Percentiles rank a stretch among this genome's conserved stretches.
These are phyloP conservation scores for Sarotherodon lohbergeri DNA, from an alignment of 2,113 vertebrate genomes.

Conservation along the genomic window DNA sequence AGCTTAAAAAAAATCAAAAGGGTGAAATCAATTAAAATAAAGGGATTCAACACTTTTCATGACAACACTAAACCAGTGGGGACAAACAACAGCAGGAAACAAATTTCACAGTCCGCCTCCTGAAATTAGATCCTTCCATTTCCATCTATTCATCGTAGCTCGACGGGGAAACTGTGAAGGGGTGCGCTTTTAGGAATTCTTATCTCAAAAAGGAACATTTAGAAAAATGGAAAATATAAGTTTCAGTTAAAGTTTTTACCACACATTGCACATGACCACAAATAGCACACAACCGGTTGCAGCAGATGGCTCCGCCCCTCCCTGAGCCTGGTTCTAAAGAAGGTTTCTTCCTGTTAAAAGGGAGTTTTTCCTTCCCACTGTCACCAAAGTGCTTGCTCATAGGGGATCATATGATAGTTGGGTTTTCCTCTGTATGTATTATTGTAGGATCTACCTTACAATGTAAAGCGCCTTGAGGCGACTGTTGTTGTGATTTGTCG, in stretches of 20 bases:
- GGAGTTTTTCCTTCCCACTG: background rate
- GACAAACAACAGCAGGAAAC: background rate
- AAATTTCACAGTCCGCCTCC: background rate
- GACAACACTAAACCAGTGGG: background rate
- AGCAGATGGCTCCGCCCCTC: background rate
- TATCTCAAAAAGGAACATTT: background rate
- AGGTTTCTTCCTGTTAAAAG: background rate
- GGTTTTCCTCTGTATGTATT: background rate
- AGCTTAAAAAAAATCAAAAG: background rate
- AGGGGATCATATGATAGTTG: background rate
- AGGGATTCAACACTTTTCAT: background rate
- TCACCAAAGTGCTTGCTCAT: background rate
- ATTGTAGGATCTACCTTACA: background rate
- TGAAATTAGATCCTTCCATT: background rate
- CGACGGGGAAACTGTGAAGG: background rate
- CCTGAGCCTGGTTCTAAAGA: fast-evolving
- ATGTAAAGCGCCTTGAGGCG: background rate
- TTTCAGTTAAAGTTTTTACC: background rate
- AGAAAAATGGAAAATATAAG: background rate
- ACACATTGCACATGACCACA: background rate
- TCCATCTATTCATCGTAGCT: background rate
- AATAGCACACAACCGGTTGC: no score
- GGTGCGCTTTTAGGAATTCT: fast-evolving
- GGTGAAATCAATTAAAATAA: background rate
- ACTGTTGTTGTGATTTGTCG: background rate